Percentiles rank a stretch among this genome's conserved stretches.
Evolutionary conservation across 2,113 vertebrate species (phyloP).

Genomic region (Drymodes brunneopygia): DNA sequence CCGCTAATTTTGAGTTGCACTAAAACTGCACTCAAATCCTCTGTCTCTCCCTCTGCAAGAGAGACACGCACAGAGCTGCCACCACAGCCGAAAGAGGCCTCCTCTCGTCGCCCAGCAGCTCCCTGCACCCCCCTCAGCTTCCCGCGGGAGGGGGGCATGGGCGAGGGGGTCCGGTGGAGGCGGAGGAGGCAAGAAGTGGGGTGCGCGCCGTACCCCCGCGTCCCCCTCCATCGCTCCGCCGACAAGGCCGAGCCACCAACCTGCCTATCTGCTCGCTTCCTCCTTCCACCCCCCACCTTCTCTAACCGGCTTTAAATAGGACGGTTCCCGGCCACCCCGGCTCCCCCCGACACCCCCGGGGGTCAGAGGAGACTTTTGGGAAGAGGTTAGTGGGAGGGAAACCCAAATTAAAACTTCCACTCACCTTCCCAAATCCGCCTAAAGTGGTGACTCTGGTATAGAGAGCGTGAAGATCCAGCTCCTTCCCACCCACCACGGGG

Average conservation of each 20-base stretch:
- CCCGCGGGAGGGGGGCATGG: neutral
- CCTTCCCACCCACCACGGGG: slow-evolving; percentile 96
- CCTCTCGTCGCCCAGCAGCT: neutral
- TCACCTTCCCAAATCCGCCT: slow-evolving; percentile 99
- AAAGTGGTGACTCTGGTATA: slow-evolving; percentile 98
- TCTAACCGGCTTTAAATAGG: slow-evolving; percentile 62
- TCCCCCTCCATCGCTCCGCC: slow-evolving; percentile 65
- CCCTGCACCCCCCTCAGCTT: neutral
- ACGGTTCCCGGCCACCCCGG: slow-evolving; percentile 44
- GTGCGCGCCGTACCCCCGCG: slow-evolving; percentile 70
- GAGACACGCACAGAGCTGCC: neutral
- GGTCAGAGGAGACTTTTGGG: slow-evolving; percentile 74
- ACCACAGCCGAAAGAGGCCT: slow-evolving; percentile 39
- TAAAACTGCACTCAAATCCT: slow-evolving; percentile 82
- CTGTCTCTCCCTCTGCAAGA: slow-evolving; percentile 42
- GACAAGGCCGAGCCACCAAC: slow-evolving; percentile 87
- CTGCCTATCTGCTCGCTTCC: slow-evolving; percentile 65
- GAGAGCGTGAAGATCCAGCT: slow-evolving; percentile 96
- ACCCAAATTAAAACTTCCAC: slow-evolving; percentile 82
- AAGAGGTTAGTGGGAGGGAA: slow-evolving; percentile 76
- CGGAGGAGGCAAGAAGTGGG: neutral
- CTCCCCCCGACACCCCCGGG: slow-evolving; percentile 66
- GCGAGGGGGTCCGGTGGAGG: neutral
- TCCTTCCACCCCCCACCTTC: slow-evolving; percentile 61
- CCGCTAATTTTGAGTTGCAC: slow-evolving; percentile 96